These are phyloP conservation scores for Mystacornis crossleyi DNA, from an alignment of 2,113 vertebrate species.

Conservation along the genomic window DNA sequence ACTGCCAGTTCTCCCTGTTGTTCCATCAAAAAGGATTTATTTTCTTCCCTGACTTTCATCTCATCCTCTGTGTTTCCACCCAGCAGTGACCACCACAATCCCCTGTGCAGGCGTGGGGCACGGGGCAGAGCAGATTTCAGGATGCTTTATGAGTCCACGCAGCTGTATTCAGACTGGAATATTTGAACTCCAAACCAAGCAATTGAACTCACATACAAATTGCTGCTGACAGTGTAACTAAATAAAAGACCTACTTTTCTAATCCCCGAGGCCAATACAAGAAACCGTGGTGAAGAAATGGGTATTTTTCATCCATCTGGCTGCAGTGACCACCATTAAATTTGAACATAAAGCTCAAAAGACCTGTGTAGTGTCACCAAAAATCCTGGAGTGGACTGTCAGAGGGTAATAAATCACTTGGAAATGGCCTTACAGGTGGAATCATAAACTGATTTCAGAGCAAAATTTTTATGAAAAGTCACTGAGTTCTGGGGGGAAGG, in stretches of 20 bases:
- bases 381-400: not conserved
- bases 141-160: not conserved
- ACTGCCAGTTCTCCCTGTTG: not conserved
- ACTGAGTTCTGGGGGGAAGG: not conserved
- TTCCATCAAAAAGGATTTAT: not conserved
- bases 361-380: slow-evolving; percentile 10
- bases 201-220: slow-evolving; percentile 39
- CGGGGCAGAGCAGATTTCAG: not conserved
- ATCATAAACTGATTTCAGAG: not conserved
- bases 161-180: not conserved
- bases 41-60: not conserved
- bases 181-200: slow-evolving; percentile 47
- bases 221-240: slow-evolving; percentile 34
- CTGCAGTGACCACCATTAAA: slow-evolving; percentile 3
- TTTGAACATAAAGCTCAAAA: slow-evolving; percentile 27
- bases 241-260: slow-evolving; percentile 43
- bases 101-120: not conserved
- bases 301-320: slow-evolving; percentile 23
- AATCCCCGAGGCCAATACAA: slow-evolving; percentile 41
- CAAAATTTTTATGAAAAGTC: not conserved
- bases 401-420: not conserved
- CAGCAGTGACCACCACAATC: not conserved
- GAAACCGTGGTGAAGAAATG: not conserved
- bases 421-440: not conserved
- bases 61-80: not conserved